Evolutionary conservation across 2,113 vertebrate species (phyloP).

Genomic region (Tetrao urogallus): DNA sequence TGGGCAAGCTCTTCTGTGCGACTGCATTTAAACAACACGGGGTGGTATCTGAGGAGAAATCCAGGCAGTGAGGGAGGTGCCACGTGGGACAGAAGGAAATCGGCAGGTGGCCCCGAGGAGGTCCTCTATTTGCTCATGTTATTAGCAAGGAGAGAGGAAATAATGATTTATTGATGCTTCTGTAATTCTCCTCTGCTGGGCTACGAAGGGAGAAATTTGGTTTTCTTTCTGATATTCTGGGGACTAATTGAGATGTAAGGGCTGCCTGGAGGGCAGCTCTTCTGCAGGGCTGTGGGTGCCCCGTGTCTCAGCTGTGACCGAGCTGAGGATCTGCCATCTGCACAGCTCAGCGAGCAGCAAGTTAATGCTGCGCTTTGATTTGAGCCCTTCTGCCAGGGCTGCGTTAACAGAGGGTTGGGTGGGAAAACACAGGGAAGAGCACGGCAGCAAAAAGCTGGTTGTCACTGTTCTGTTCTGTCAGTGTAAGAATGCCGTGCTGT

Average conservation of each 20-base stretch:
- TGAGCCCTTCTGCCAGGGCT: neutral
- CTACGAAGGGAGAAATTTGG: slow-evolving; percentile 1
- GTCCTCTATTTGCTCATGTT: slow-evolving; percentile 37
- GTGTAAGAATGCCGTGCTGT: neutral
- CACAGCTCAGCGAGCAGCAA: neutral
- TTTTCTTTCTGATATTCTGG: neutral
- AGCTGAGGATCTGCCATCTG: neutral
- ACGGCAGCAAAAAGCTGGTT: slow-evolving; percentile 1
- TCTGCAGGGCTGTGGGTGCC: neutral
- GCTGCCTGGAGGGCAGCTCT: neutral
- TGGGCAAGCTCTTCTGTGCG: slow-evolving; percentile 58
- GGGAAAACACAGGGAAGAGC: neutral
- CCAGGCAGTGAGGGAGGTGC: neutral
- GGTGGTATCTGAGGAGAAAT: neutral
- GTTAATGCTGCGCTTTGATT: slow-evolving; percentile 29
- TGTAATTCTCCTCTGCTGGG: slow-evolving; percentile 2
- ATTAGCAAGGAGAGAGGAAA: slow-evolving; percentile 8
- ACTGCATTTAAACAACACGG: slow-evolving; percentile 28
- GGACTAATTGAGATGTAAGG: slow-evolving; percentile 14
- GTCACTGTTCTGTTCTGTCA: neutral
- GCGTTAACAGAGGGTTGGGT: neutral
- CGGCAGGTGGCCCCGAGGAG: neutral
- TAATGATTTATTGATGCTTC: slow-evolving; percentile 63
- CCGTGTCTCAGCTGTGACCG: neutral
- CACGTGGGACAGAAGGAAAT: neutral